Evolutionary conservation across 2,113 vertebrate genomes (phyloP).

Genomic region (Nothoprocta perdicaria): DNA sequence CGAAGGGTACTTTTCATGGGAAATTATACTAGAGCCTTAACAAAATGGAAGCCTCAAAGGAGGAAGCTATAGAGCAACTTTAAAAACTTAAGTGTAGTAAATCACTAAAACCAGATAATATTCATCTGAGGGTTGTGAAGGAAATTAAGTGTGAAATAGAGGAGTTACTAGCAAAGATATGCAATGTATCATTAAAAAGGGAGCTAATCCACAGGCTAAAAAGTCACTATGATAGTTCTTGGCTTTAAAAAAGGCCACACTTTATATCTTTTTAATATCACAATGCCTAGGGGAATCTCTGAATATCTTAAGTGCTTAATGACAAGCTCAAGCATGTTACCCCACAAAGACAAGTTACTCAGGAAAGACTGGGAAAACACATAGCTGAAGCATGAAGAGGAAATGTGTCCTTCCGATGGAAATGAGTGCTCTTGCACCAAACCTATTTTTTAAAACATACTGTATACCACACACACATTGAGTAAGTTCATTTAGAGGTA

Average conservation of each 20-base stretch:
- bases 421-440: background rate
- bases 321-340: background rate
- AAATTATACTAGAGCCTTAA: constrained; percentile 39
- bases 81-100: constrained; percentile 49
- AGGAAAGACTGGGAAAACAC: background rate
- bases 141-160: constrained; percentile 57
- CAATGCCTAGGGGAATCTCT: background rate
- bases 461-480: background rate
- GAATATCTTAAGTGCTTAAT: background rate
- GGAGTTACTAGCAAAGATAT: constrained; percentile 13
- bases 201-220: constrained; percentile 6
- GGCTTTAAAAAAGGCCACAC: background rate
- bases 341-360: background rate
- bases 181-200: background rate
- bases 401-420: background rate
- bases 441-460: background rate
- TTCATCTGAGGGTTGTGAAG: constrained; percentile 26
- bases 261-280: background rate
- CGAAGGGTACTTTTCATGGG: constrained; percentile 39
- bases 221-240: background rate
- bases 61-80: constrained; percentile 48
- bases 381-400: background rate
- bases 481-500: background rate
- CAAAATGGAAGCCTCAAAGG: constrained; percentile 37
- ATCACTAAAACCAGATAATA: constrained; percentile 43